Conservation (phyloP, 2,113 vertebrate genomes). For the Corydoras sp. region DNA sequence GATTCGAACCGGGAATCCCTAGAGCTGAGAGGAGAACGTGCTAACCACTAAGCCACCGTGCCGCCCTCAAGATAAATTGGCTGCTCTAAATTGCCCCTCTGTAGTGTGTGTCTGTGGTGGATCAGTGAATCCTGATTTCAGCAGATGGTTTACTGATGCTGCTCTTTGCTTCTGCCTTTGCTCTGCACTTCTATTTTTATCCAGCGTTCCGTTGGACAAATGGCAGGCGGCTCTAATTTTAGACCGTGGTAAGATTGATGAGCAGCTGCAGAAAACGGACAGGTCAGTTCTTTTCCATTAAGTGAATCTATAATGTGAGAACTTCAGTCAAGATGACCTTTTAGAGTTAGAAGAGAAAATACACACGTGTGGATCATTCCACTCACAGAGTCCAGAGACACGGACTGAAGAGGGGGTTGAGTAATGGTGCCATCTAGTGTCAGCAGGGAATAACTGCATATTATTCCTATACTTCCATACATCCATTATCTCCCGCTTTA, state of each 20-base stretch:
- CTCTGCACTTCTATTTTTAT: conserved; percentile 30
- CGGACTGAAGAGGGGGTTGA: neutral
- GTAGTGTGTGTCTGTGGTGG: no score
- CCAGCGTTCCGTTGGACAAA: conserved; percentile 11
- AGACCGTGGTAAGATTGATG: conserved; percentile 24
- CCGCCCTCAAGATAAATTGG: no score
- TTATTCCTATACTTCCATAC: no score
- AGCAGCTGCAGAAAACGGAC: conserved; percentile 32
- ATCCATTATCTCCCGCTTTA: no score
- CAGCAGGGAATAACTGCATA: neutral
- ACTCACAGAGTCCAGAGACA: neutral
- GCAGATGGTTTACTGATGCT: neutral
- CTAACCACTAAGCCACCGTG: no score
- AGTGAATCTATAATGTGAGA: conserved; percentile 3
- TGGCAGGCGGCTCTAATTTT: conserved; percentile 31
- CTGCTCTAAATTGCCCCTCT: no score
- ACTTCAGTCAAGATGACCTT: conserved; percentile 14
- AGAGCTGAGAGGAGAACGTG: no score
- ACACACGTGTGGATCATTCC: neutral
- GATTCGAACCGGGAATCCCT: no score
- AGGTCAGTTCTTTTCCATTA: neutral
- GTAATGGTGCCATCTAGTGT: conserved; percentile 29
- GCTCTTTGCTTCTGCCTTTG: neutral
- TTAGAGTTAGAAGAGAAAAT: neutral
- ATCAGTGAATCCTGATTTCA: neutral